Conservation (phyloP, 2,888 invertebrate species). For the Cremastinae sp. region DNA sequence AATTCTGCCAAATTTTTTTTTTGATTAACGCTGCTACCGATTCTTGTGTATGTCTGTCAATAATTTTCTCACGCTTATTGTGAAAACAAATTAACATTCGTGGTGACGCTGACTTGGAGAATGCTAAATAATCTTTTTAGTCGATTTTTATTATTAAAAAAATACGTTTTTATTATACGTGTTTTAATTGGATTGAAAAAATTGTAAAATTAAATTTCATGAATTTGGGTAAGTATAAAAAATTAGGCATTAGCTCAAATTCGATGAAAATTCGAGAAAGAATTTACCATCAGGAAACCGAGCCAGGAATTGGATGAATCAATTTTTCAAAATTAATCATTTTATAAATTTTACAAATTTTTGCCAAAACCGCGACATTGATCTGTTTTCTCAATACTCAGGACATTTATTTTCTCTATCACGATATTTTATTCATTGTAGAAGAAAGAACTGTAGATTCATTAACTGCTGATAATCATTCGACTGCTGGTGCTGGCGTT, state of each 20-base stretch:
- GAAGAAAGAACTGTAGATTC: constrained; percentile 42
- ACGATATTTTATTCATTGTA: constrained; percentile 34
- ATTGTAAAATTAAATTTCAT: too few species aligned
- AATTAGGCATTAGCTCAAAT: too few species aligned
- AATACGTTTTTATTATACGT: too few species aligned
- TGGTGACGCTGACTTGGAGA: neutral
- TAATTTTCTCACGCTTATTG: constrained; percentile 42
- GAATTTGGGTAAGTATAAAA: too few species aligned
- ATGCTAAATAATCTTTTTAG: neutral
- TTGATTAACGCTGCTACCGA: constrained; percentile 41
- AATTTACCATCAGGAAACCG: too few species aligned
- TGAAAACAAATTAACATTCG: constrained; percentile 28
- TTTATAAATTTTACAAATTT: too few species aligned
- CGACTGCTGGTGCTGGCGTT: constrained; percentile 64
- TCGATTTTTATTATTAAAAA: too few species aligned
- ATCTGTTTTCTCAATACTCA: constrained; percentile 23
- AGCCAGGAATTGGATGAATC: too few species aligned
- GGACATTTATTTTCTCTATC: constrained; percentile 21
- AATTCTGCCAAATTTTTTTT: neutral
- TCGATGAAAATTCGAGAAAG: too few species aligned
- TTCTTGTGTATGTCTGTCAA: constrained; percentile 47
- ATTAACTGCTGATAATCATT: constrained; percentile 61
- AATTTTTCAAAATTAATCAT: too few species aligned
- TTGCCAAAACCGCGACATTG: neutral
- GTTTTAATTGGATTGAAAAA: too few species aligned